Conservation (phyloP, 2,888 invertebrate species). For the Drosophila colorata region DNA sequence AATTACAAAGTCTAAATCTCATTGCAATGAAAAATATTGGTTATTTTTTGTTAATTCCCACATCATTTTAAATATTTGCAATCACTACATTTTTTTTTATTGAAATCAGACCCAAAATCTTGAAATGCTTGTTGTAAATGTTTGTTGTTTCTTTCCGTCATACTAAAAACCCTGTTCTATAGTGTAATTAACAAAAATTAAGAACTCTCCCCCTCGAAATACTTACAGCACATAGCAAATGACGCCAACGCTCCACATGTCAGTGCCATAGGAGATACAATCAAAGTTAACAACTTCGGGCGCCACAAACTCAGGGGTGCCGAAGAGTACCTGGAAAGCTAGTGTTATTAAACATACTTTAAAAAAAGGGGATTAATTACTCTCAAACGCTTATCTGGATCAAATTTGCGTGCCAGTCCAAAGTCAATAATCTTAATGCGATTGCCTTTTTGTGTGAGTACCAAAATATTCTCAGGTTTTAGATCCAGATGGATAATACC, state of each 20-base stretch:
- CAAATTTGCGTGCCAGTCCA: constrained; percentile 96
- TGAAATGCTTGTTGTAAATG: too few species aligned
- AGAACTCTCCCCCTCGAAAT: not conserved
- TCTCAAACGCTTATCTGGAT: constrained; percentile 95
- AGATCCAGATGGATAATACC: constrained; percentile 98
- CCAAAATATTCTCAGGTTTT: constrained; percentile 99
- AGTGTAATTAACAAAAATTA: constrained; percentile 1
- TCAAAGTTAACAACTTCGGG: constrained; percentile 99
- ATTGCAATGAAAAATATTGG: too few species aligned
- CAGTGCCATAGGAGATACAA: constrained; percentile 96
- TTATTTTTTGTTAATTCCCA: too few species aligned
- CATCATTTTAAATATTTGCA: too few species aligned
- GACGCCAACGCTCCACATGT: constrained; percentile 99
- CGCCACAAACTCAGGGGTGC: constrained; percentile 99
- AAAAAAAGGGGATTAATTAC: constrained; percentile 49
- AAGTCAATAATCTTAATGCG: constrained; percentile 99
- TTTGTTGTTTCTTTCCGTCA: not conserved
- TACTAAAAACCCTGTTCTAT: too few species aligned
- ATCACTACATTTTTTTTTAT: too few species aligned
- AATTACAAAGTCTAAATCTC: too few species aligned
- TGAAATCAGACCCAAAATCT: too few species aligned
- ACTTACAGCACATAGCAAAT: constrained; percentile 99
- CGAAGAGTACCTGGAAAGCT: constrained; percentile 90
- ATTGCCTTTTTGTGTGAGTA: constrained; percentile 98
- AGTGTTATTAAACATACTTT: not conserved